A percentile compares a stretch with the other conserved stretches of the same genome.
phyloP scores from a whole-genome alignment of 2,888 invertebrate species.

The Gastracanthus pulcherrimus region DNA sequence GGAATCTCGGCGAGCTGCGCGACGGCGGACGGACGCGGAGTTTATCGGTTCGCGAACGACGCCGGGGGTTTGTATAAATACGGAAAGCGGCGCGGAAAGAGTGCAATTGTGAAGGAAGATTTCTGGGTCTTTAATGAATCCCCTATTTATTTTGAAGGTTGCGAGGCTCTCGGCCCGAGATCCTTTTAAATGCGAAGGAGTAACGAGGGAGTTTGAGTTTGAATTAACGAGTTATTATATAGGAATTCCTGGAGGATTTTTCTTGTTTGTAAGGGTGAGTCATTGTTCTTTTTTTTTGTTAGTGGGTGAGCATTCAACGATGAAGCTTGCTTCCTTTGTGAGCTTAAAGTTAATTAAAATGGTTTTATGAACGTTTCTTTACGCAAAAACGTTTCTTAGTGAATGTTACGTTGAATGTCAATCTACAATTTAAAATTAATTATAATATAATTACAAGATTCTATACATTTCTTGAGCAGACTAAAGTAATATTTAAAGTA shows the following conservation, averaged over 20 bases:
- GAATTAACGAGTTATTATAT: not conserved
- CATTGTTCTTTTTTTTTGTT: not conserved
- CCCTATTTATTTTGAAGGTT: constrained; percentile 24
- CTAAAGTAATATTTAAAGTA: too few species aligned
- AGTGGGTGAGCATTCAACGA: not conserved
- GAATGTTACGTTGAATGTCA: not conserved
- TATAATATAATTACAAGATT: not conserved
- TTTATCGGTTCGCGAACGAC: not conserved
- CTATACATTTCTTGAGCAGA: too few species aligned
- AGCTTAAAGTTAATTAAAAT: constrained; percentile 5
- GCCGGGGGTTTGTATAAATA: not conserved
- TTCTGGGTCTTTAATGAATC: constrained; percentile 21
- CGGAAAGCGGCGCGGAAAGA: not conserved
- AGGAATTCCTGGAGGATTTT: not conserved
- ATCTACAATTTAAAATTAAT: not conserved
- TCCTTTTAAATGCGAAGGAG: not conserved
- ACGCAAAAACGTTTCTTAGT: not conserved
- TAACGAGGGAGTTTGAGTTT: not conserved
- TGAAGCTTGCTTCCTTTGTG: not conserved
- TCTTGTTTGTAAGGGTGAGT: not conserved
- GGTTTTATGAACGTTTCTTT: not conserved
- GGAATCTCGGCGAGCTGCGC: not conserved
- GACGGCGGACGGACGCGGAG: not conserved
- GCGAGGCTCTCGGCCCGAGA: not conserved
- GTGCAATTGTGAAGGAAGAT: not conserved